phyloP scores from a whole-genome alignment of 2,113 vertebrate genomes.

The Sinocyclocheilus anophthalmus region DNA sequence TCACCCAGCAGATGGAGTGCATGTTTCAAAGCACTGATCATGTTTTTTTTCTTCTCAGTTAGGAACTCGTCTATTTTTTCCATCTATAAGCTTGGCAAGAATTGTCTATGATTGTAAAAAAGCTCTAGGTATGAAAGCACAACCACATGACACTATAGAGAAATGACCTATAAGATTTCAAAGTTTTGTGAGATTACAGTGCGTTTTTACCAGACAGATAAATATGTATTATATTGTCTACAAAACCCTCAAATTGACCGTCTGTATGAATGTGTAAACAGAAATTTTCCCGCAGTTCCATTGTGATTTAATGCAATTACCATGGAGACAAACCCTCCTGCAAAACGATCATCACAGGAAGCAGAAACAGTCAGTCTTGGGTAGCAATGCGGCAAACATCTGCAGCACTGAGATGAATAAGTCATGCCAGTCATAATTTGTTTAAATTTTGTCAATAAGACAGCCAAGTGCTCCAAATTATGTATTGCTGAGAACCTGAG shows the following conservation, averaged over 20 bases:
- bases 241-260: conserved; percentile 6
- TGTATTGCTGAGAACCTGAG: neutral
- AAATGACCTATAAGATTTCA: neutral
- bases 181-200: neutral
- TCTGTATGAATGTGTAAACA: conserved; percentile 13
- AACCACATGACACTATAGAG: neutral
- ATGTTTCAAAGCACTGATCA: neutral
- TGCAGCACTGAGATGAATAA: conserved; percentile 7
- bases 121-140: neutral
- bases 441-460: conserved; percentile 36
- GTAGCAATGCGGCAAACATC: conserved; percentile 37
- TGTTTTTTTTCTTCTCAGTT: neutral
- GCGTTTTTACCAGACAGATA: neutral
- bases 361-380: conserved; percentile 15
- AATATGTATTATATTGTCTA: conserved; percentile 12
- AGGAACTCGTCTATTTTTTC: neutral
- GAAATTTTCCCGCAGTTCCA: conserved; percentile 7
- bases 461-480: conserved; percentile 4
- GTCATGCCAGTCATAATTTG: conserved; percentile 29
- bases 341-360: neutral
- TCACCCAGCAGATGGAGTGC: conserved; percentile 47
- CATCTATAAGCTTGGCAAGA: neutral
- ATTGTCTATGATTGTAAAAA: neutral
- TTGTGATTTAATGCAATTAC: conserved; percentile 37
- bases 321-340: conserved; percentile 2